Evolutionary conservation across 2,113 vertebrate genomes (phyloP).

Genomic region (Brevimyrus niger): DNA sequence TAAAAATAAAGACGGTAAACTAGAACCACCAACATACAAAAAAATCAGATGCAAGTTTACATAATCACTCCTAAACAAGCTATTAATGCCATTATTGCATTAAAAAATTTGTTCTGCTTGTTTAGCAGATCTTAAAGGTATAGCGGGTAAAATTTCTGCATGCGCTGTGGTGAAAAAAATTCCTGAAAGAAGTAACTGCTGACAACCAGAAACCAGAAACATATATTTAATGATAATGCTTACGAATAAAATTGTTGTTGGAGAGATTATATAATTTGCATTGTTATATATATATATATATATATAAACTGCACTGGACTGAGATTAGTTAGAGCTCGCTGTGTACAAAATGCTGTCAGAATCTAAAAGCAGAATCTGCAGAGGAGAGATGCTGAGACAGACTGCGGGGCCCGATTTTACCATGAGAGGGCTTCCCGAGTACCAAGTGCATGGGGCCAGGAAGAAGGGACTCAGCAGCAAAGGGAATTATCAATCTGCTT

Average conservation of each 20-base stretch:
- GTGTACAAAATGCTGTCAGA: neutral
- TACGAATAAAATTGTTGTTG: neutral
- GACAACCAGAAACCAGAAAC: neutral
- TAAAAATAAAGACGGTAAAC: neutral
- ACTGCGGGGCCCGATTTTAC: neutral
- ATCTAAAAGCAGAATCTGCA: neutral
- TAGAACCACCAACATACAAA: neutral
- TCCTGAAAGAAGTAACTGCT: neutral
- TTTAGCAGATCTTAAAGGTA: neutral
- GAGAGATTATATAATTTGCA: neutral
- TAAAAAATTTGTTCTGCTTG: neutral
- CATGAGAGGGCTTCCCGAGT: neutral
- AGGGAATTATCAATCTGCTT: slow-evolving; percentile 60
- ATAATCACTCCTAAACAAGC: neutral
- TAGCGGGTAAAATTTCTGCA: neutral
- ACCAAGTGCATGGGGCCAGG: neutral
- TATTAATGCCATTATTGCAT: neutral
- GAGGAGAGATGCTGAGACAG: neutral
- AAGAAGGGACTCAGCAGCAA: slow-evolving; percentile 11
- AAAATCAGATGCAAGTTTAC: neutral
- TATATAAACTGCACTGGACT: neutral
- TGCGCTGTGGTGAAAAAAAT: neutral
- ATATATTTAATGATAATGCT: neutral
- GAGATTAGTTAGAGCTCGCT: neutral
- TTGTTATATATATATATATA: neutral